Base-by-base conservation (phyloP, 1,140 invertebrate species). In the Aphidius gifuensis region DNA sequence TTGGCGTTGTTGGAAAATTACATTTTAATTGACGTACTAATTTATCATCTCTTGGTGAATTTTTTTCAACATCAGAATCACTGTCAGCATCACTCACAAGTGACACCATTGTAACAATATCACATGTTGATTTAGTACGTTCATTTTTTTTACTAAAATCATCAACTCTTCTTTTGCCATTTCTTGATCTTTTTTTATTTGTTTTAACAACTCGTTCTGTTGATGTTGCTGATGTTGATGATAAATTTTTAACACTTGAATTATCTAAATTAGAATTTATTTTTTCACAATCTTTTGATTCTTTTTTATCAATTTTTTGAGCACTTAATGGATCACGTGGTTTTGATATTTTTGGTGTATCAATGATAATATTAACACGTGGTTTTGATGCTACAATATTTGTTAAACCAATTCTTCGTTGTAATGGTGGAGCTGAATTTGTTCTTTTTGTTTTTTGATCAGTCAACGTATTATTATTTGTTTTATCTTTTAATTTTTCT, bases 21-120 rank as follows among this genome's bases (percentile, higher is more conserved):
- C 67, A 81, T 11, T 76, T 68, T 16, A 80, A 54, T 59, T 80
- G 73, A 40, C 71, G 70, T 45, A 81, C 80, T 7, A 79, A 66
- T 62, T 80, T 80, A 53, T 79, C 72, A 47, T 79, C 75, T 4
- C 69, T 71, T 56, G 67, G 69, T 1, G 73, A 74, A 46, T 73
- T 75, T 11, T 78, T 74, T 9, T 75, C 73, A 16, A 66, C 69
- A 53, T 85, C 84, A 46, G 74, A 80, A 9, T 85, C 84, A 62
- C 83, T 85, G 9, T 81, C 83, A 0, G 80, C 78, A 0, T 83
- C 82, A 64, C 83, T 84, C 5, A 85, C 72, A 6, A 85, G 65
- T 0, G 83, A 85, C 0, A 85, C 83, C 84, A 85, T 85, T 0
- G 84, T 85, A 3, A 84, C 74, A 5, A 85, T 76, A 42, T 85